A percentile compares a stretch with the other conserved stretches of the same genome.
These are phyloP conservation scores for Junco hyemalis DNA, from an alignment of 2,113 vertebrate species.

Conservation along the genomic window DNA sequence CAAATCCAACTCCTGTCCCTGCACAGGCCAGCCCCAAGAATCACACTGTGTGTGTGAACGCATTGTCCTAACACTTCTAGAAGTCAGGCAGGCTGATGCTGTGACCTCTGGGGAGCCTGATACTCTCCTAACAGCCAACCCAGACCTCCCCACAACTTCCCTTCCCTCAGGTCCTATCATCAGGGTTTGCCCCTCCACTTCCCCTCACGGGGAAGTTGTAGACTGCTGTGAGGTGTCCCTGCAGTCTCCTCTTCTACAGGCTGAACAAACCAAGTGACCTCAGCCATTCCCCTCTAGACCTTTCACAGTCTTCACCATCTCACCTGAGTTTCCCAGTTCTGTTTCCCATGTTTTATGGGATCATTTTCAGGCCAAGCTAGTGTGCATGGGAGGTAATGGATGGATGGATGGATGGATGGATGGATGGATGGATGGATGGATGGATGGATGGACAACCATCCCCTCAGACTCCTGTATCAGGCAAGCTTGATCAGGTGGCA, in stretches of 20 bases:
- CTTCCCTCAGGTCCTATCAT: not conserved
- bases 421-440: no score
- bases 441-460: not conserved
- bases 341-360: not conserved
- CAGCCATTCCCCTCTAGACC: not conserved
- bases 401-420: not conserved
- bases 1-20: not conserved
- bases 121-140: not conserved
- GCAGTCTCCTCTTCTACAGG: not conserved
- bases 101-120: not conserved
- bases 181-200: not conserved
- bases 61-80: not conserved
- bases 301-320: not conserved
- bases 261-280: not conserved
- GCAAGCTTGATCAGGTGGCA: not conserved
- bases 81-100: not conserved
- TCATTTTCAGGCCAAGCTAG: not conserved
- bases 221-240: not conserved
- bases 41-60: not conserved
- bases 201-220: not conserved
- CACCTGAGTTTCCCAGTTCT: not conserved
- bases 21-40: not conserved
- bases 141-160: not conserved
- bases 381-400: not conserved
- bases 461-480: rapidly evolving